A percentile compares a stretch with the other conserved stretches of the same genome.
Conservation (phyloP, 2,113 vertebrate genomes). For the Varanus komodoensis region DNA sequence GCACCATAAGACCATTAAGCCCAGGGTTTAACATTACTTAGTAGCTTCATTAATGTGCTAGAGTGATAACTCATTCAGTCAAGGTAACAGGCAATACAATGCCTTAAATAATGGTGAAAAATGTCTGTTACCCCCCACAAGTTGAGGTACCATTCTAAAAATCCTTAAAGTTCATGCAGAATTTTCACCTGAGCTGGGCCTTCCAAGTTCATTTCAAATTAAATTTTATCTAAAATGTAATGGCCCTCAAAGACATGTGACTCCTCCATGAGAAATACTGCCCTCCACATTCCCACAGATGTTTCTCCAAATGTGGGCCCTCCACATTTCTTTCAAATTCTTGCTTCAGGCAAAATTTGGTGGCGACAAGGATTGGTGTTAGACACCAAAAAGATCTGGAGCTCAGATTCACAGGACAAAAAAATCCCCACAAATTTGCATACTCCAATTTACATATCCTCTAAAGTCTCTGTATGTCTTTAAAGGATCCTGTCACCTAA, state of each 20-base stretch:
- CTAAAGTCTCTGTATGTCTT: no score
- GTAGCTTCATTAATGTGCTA: no score
- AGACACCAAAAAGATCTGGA: no score
- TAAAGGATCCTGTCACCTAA: no score
- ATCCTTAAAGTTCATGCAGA: neutral
- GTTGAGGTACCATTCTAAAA: neutral
- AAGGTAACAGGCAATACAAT: neutral
- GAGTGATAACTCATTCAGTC: neutral
- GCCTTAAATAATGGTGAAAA: neutral
- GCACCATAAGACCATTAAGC: no score
- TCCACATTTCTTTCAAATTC: neutral
- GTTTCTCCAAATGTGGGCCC: neutral
- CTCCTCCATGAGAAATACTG: neutral
- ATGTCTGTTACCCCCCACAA: neutral
- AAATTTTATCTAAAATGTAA: neutral
- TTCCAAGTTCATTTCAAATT: neutral
- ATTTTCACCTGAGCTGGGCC: neutral
- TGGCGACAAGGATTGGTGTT: neutral
- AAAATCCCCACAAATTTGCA: no score
- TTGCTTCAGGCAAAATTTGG: neutral
- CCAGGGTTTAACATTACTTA: no score
- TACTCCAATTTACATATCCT: no score
- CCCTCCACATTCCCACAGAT: neutral
- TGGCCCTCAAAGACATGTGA: neutral
- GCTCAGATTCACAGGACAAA: no score